Conservation (phyloP, 2,797 vertebrate genomes). For the Naso thynnoides region DNA sequence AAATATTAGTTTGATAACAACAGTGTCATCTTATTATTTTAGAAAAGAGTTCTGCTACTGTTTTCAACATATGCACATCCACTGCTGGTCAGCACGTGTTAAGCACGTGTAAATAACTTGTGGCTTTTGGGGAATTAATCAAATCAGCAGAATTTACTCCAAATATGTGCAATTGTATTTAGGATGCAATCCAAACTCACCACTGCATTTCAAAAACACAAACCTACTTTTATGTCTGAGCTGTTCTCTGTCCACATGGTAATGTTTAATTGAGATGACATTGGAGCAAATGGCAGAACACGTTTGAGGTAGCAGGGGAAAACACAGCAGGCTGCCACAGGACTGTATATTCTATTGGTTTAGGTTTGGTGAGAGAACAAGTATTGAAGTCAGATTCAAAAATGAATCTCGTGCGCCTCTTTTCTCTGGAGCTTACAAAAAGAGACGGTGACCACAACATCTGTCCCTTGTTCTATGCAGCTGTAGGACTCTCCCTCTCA, state of each 20-base stretch:
- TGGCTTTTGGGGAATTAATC: conserved; percentile 58
- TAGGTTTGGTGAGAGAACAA: conserved; percentile 65
- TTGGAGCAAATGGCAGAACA: conserved; percentile 57
- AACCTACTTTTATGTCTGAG: conserved; percentile 49
- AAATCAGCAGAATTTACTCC: conserved; percentile 54
- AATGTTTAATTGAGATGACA: conserved; percentile 72
- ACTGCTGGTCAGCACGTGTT: conserved; percentile 48
- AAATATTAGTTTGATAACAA: not conserved
- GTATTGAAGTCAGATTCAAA: conserved; percentile 62
- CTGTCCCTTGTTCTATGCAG: conserved; percentile 56
- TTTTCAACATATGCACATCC: conserved; percentile 27
- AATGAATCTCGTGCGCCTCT: conserved; percentile 51
- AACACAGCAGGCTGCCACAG: conserved; percentile 62
- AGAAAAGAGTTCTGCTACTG: not conserved
- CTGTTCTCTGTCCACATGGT: conserved; percentile 62
- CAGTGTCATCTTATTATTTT: not conserved
- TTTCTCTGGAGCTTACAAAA: conserved; percentile 64
- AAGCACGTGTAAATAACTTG: conserved; percentile 45
- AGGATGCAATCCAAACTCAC: conserved; percentile 57
- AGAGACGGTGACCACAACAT: conserved; percentile 65
- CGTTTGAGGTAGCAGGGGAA: conserved; percentile 71
- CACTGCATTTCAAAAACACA: conserved; percentile 61
- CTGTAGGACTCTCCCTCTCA: conserved; percentile 53
- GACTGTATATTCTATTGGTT: conserved; percentile 64
- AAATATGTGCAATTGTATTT: conserved; percentile 60